These are phyloP conservation scores for Lampris incognitus DNA, from an alignment of 2,113 vertebrate species.

Conservation along the genomic window DNA sequence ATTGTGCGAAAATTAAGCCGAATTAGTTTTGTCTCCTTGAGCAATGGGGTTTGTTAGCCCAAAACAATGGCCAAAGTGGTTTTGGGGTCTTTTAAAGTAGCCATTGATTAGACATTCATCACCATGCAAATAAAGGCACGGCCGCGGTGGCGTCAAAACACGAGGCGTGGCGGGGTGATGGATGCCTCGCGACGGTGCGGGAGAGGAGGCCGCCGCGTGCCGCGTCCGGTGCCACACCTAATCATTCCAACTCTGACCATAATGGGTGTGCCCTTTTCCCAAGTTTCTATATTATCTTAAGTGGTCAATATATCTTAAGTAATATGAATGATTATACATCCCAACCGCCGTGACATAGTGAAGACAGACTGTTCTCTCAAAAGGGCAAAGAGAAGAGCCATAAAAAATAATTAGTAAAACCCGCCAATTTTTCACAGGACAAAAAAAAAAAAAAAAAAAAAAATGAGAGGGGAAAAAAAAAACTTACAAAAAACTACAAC, in stretches of 20 bases:
- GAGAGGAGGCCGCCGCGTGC: too few relatives aligned
- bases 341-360: constrained; percentile 55
- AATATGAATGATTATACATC: constrained; percentile 67
- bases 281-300: constrained; percentile 57
- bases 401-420: constrained; percentile 55
- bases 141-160: constrained; percentile 19
- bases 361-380: constrained; percentile 62
- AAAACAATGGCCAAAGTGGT: constrained; percentile 16
- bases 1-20: constrained; percentile 73
- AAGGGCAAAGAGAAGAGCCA: constrained; percentile 68
- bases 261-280: constrained; percentile 73
- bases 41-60: constrained; percentile 57
- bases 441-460: background rate
- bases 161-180: background rate
- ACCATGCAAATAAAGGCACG: background rate
- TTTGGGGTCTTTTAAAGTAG: constrained; percentile 32
- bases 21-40: constrained; percentile 72
- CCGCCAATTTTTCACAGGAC: background rate
- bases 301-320: constrained; percentile 68
- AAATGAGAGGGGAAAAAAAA: background rate
- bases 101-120: constrained; percentile 49
- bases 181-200: background rate
- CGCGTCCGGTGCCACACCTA: background rate
- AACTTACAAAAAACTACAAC: constrained; percentile 11
- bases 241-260: constrained; percentile 50